Base-by-base conservation (phyloP, 2,113 vertebrate species). In the Poicephalus meyeri region DNA sequence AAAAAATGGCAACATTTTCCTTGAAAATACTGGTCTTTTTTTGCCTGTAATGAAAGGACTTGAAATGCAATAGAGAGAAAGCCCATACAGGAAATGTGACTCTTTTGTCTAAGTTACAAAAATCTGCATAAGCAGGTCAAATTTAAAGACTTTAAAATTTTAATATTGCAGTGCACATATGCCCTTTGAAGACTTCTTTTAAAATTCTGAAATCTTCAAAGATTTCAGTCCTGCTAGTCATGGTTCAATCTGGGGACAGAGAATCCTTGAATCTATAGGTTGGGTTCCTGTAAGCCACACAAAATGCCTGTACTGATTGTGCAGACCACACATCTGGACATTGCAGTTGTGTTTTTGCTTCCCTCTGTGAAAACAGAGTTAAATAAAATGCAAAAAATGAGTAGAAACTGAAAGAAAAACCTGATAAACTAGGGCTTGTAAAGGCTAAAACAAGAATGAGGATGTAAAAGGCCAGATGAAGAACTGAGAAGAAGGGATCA, bases 1-100 rank as follows among this genome's bases (percentile, higher is more conserved):
- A 41, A 85, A 88, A 56, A 49, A 37, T 0, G 1, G 1, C 1
- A 0, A 47, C 0, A 4, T 53, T 86, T 61, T 53, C 9, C 58
- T 63, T 31, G 18, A 68, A 79, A 85, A 69, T 31, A 69, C n/a
- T 74, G 13, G 2, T 19, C 16, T 7, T 73, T 73, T 81, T 53
- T 39, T 35, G 68, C 5, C 12, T 84, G 5, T 25, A 39, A 13
- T 70, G 16, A 80, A 60, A 91, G 8, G 1, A 20, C 46, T 83
- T 69, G 18, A 81, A 84, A 87, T 14, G 9, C 7, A 55, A 12
- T 33, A 86, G 28, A 61, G 33, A 65, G 46, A 77, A 4, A 4
- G 4, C 1, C 2, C 0, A 0, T 20, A n/a, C 18, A 66, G 6
- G 9, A 89, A 80, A 29, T 16, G 8, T 35, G 26, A 55, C 17